These are phyloP conservation scores for Heliconius charithonia DNA, from an alignment of 2,888 invertebrate genomes.

Conservation along the genomic window DNA sequence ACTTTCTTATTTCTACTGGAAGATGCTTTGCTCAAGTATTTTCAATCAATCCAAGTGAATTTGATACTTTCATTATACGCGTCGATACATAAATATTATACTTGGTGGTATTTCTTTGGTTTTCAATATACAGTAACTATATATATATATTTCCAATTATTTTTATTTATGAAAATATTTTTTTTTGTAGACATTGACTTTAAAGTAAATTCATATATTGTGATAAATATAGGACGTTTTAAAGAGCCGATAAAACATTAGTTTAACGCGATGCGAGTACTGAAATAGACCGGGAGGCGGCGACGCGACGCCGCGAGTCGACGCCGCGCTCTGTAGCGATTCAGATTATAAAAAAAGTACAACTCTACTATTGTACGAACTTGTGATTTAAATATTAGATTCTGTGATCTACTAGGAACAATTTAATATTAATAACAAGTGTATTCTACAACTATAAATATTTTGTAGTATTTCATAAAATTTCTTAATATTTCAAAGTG, in stretches of 20 bases:
- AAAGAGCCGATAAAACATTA: conserved; percentile 38
- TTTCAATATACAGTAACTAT: not conserved
- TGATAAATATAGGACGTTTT: conserved; percentile 18
- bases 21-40: not conserved
- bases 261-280: conserved; percentile 48
- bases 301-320: conserved; percentile 39
- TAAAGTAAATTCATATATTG: not conserved
- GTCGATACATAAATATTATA: not conserved
- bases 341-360: conserved; percentile 17
- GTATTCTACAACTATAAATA: not conserved
- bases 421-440: not conserved
- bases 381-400: not conserved
- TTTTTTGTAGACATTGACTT: not conserved
- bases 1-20: not conserved
- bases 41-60: not conserved
- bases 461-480: not conserved
- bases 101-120: not conserved
- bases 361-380: not conserved
- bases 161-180: not conserved
- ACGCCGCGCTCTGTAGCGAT: conserved; percentile 5
- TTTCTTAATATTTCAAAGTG: not conserved
- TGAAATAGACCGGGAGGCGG: conserved; percentile 62
- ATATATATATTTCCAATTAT: not conserved
- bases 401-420: not conserved
- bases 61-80: not conserved